Base-by-base conservation (phyloP, 2,888 invertebrate genomes). In the Xestoiulus laeticollis region DNA sequence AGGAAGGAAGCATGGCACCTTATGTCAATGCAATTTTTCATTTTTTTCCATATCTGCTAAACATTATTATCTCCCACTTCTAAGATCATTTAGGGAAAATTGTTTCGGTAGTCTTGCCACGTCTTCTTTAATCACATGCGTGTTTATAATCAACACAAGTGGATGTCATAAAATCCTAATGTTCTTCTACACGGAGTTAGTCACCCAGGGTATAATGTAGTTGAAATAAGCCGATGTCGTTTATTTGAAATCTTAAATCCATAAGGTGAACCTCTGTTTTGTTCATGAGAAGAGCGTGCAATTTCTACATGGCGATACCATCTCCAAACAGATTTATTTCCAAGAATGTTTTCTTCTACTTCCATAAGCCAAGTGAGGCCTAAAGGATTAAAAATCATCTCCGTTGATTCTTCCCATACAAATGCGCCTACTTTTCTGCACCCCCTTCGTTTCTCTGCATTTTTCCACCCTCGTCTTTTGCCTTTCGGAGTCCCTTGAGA, bases 281-380 rank as follows among this genome's bases (percentile, higher is more conserved):
- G 26, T 44, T 85, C 43, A 43, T 0, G 44, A 85, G 44, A 33
- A 12, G 38, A 22, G 26, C 85, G 85, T 26, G n/a, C 43, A 85
- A n/a, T 85, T 85, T 85, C 14, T 30, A 78, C 14, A 14, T 26
- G 12, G 38, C 22, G 85, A 85, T 85, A 85, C 14, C 85, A 85
- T 85, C 85, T 85, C 38, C n/a, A 85, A 85, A 38, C 85, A 85
- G 85, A 85, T 85, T 85, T 85, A 85, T 85, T 85, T 85, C 85
- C 44, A 85, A 85, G 85, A 85, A 38, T 85, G 85, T 44, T 44
- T 38, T 85, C 44, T 85, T 85, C 85, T 85, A 85, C 85, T 85
- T 85, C 26, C 38, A n/a, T 85, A 38, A 78, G 78, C 44, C 43
- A 85, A 38, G 12, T 22, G 43, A 85, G 85, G 43, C 44, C 44